Evolutionary conservation across 2,113 vertebrate species (phyloP), one percentile per base, ranked within the genome.

Genomic region (Microcebus lehilahytsara): DNA sequence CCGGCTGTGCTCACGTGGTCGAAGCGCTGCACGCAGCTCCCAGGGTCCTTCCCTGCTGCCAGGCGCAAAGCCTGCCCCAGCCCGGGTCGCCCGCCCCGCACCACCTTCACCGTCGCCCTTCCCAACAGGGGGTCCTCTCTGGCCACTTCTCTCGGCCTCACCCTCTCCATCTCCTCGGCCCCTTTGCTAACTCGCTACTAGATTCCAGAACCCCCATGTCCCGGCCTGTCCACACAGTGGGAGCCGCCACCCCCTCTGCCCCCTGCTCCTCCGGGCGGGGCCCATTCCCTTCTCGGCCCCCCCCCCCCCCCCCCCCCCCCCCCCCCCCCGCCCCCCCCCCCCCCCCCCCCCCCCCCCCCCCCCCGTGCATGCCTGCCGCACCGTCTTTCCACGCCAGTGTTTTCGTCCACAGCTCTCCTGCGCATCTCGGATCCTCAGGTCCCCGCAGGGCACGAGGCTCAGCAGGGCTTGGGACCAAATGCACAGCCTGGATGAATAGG

Each of bases 381-480:
- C 4, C 2, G 2, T 16, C 19, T 72, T 40, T 34, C 49, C 34
- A 6, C 17, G 20, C 42, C 56, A 34, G 30, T 9, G 3, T 25
- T 58, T 64, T 40, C 51, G 12, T 13, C 69, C 20, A 16, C 14
- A 9, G 9, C 27, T 16, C 7, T 66, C 34, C 17, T 27, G 22
- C 4, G 27, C 5, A 4, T 4, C 11, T 56, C 58, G 9, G 5
- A 20, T 42, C 56, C 60, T 78, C 23, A 9, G n/a, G 46, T 30
- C 51, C 2, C 5, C 6, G 30, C 4, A 5, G 62, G n/a, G 32
- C 19, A 2, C 0, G 0, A 27, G 72, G 51, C 20, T 22, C 0
- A 11, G 34, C 34, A 10, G 69, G 53, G 60, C 22, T 69, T 81
- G 72, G 37, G 40, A 60, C 42, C 11, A 8, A 75, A 49, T 0